These are phyloP conservation scores for Holotrichia oblita DNA, from an alignment of 1,140 invertebrate genomes.

Conservation along the genomic window DNA sequence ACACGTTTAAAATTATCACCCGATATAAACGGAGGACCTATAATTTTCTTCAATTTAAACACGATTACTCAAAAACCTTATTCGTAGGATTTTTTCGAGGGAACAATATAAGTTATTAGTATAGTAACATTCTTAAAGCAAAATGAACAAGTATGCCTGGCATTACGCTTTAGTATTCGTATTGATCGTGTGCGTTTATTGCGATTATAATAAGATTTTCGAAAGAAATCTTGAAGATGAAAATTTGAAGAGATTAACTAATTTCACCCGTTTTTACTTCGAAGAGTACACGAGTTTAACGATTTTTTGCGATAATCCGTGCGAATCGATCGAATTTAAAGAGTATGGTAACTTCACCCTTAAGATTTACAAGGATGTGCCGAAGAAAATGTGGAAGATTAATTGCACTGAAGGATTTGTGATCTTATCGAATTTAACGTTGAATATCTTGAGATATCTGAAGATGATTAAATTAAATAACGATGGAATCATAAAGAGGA, in stretches of 20 bases:
- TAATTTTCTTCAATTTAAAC: no score
- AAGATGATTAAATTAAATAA: background rate
- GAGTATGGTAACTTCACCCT: background rate
- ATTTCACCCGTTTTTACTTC: background rate
- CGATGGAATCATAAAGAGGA: background rate
- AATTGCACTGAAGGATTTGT: background rate
- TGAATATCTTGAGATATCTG: background rate
- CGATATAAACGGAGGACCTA: no score
- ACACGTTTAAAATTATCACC: no score
- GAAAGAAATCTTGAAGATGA: background rate
- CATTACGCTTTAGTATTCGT: background rate
- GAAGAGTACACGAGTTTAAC: background rate
- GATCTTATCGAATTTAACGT: background rate
- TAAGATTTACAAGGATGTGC: background rate
- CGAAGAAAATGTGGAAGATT: background rate
- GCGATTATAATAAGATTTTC: background rate
- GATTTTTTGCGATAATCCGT: background rate
- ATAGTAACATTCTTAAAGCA: no score
- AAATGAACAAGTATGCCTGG: no score
- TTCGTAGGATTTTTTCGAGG: no score
- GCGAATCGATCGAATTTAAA: background rate
- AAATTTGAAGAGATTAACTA: background rate
- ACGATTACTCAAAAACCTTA: no score
- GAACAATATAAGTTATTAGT: no score
- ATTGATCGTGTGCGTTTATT: background rate